Conservation (phyloP, 64 coral and sea anemone species). For the Montipora sp. region DNA sequence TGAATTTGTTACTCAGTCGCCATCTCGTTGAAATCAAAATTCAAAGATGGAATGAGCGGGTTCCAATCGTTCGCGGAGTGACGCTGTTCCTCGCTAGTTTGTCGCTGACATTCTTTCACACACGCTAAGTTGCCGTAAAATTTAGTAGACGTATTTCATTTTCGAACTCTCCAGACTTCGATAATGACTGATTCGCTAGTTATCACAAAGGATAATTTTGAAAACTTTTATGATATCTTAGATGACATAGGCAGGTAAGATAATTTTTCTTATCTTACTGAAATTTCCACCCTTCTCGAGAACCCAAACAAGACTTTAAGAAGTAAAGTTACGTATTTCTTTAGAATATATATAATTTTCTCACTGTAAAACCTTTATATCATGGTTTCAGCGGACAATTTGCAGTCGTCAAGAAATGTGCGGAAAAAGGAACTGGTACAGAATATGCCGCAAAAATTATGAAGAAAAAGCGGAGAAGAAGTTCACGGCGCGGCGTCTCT, state of each 20-base stretch:
- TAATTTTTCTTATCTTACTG: not conserved
- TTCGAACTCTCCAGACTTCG: not conserved
- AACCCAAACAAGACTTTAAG: no score
- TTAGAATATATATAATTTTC: no score
- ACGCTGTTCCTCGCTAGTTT: no score
- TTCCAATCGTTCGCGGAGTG: no score
- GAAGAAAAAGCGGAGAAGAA: conserved; percentile 77
- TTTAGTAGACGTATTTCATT: not conserved
- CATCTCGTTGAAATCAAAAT: no score
- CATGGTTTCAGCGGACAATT: conserved; percentile 86
- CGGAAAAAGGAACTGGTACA: conserved; percentile 69
- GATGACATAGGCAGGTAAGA: conserved; percentile 83
- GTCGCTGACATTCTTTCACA: no score
- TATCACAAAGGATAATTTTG: conserved; percentile 59
- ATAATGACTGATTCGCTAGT: conserved; percentile 58
- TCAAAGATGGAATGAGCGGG: no score
- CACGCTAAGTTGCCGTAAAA: not conserved
- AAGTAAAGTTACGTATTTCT: not conserved
- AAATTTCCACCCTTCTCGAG: not conserved
- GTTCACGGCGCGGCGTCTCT: conserved; percentile 62
- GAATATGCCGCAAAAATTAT: conserved; percentile 94
- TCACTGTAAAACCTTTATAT: not conserved
- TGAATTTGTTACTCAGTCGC: no score
- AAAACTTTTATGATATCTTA: conserved; percentile 66
- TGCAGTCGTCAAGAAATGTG: conserved; percentile 86